Evolutionary conservation across 2,113 vertebrate genomes (phyloP).

Genomic region (Hylia prasina): DNA sequence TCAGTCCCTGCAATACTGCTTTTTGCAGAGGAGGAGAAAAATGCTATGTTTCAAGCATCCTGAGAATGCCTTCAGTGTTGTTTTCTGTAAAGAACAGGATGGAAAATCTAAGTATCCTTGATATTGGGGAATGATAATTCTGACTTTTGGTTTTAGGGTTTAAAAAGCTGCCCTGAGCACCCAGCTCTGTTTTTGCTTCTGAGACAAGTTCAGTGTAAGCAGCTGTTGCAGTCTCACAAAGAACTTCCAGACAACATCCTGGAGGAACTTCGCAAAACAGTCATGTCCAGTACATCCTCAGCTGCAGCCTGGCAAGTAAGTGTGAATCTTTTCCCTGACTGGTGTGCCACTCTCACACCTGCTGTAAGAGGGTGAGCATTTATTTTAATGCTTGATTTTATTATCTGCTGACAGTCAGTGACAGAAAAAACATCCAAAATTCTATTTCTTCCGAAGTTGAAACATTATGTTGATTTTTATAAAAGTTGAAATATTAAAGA

Average conservation of each 20-base stretch:
- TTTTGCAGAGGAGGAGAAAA: not conserved
- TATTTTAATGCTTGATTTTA: not conserved
- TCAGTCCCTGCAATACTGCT: not conserved
- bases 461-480: not conserved
- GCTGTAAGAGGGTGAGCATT: not conserved
- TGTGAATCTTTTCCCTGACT: not conserved
- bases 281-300: conserved; percentile 83
- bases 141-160: conserved; percentile 71
- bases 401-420: not conserved
- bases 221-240: conserved; percentile 75
- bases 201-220: conserved; percentile 89
- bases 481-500: not conserved
- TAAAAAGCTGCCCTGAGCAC: conserved; percentile 82
- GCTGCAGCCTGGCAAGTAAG: conserved; percentile 91
- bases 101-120: not conserved
- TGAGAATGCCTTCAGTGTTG: not conserved
- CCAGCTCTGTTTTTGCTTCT: conserved; percentile 81
- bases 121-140: not conserved
- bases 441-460: not conserved
- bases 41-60: not conserved
- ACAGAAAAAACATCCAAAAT: not conserved
- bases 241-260: conserved; percentile 79
- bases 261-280: conserved; percentile 83
- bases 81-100: not conserved
- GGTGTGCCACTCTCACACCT: not conserved